Conservation (phyloP, 2,797 vertebrate species). For the Somateria mollissima region DNA sequence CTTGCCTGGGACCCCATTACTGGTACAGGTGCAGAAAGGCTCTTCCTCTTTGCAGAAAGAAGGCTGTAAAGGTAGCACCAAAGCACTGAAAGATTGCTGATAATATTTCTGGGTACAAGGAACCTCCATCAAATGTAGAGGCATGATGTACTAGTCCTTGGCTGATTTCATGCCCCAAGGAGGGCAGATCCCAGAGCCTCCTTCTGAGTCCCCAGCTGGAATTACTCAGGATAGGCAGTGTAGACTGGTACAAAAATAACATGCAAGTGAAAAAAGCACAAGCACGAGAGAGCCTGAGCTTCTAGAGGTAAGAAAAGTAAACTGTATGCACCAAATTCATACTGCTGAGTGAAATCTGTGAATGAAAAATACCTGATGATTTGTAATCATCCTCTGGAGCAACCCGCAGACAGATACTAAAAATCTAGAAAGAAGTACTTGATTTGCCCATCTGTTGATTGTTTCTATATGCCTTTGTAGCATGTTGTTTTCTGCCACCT, state of each 20-base stretch:
- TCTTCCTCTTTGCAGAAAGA: not conserved
- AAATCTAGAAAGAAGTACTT: not conserved
- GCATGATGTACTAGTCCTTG: not conserved
- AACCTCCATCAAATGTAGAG: not conserved
- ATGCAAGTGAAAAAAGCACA: not conserved
- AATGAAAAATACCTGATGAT: not conserved
- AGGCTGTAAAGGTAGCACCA: not conserved
- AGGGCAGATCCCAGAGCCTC: not conserved
- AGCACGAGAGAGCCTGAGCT: not conserved
- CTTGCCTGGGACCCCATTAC: not conserved
- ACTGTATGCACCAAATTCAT: not conserved
- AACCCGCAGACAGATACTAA: not conserved
- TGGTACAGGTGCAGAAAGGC: not conserved
- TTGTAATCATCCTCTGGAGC: not conserved
- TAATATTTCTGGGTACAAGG: not conserved
- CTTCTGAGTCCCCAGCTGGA: not conserved
- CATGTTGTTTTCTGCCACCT: not conserved
- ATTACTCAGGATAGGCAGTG: not conserved
- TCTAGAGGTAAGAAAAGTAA: not conserved
- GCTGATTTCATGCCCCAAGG: not conserved
- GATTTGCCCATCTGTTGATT: not conserved
- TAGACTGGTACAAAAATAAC: not conserved
- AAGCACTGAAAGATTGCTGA: not conserved
- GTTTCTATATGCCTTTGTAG: not conserved
- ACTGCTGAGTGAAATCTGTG: not conserved